Conservation (phyloP, 2,797 vertebrate genomes). For the Pachyuromys duprasi region DNA sequence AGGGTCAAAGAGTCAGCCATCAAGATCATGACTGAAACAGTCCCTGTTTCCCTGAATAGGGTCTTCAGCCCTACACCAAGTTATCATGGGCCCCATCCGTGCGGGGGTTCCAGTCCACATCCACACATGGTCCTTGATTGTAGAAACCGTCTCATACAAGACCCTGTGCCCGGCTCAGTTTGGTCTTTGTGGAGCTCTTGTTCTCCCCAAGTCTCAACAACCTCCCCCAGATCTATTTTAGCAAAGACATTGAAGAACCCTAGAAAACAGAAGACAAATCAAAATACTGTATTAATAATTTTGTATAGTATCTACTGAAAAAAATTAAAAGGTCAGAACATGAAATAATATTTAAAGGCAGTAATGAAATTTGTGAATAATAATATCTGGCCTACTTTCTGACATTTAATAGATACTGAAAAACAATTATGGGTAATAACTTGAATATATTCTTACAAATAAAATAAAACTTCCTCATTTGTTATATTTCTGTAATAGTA, state of each 20-base stretch:
- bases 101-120: no score
- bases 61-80: no score
- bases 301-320: background rate
- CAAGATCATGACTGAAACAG: no score
- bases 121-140: no score
- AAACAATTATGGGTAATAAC: fast-evolving
- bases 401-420: background rate
- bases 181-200: no score
- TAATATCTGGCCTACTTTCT: background rate
- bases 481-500: background rate
- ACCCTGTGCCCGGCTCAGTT: no score
- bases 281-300: background rate
- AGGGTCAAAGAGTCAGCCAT: no score
- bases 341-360: background rate
- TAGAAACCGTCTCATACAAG: no score
- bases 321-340: background rate
- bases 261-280: background rate
- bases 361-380: background rate
- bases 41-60: no score
- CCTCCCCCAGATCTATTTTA: no score
- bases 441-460: background rate
- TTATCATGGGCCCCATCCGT: no score
- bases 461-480: background rate
- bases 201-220: no score
- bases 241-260: background rate